A percentile compares a stretch with the other conserved stretches of the same genome.
These are phyloP conservation scores for Leptopilina drosophilae DNA, from an alignment of 2,888 invertebrate genomes.

Conservation along the genomic window DNA sequence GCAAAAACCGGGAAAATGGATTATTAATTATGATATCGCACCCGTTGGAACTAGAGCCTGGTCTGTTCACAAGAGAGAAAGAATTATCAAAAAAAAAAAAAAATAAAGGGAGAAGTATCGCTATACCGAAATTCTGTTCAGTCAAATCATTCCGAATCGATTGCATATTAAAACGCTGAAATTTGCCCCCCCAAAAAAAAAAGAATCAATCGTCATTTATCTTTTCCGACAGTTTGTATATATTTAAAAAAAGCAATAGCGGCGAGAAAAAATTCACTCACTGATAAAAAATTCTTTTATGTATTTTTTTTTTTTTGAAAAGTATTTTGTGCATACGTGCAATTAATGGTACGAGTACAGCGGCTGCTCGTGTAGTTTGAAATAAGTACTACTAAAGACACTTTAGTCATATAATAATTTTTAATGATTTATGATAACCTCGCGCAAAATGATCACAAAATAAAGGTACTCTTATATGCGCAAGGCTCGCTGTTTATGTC, in stretches of 20 bases:
- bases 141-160: slow-evolving; percentile 1
- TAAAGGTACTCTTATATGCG: slow-evolving; percentile 26
- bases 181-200: background rate
- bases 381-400: slow-evolving; percentile 17
- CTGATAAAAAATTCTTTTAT: too few relatives aligned
- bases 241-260: background rate
- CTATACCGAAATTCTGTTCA: background rate
- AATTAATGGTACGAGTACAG: background rate
- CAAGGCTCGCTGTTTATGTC: slow-evolving; percentile 17
- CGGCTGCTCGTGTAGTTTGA: background rate
- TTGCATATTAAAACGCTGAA: slow-evolving; percentile 7
- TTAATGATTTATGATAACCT: slow-evolving; percentile 34
- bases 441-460: slow-evolving; percentile 22
- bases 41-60: slow-evolving; percentile 38
- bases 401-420: slow-evolving; percentile 18
- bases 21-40: slow-evolving; percentile 54
- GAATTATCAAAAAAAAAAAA: slow-evolving; percentile 12
- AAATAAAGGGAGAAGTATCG: background rate
- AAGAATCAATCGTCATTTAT: background rate
- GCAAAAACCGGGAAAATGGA: slow-evolving; percentile 51
- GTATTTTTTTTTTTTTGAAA: too few relatives aligned
- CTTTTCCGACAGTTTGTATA: background rate
- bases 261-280: background rate
- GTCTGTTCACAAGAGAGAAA: slow-evolving; percentile 24
- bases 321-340: too few relatives aligned